phyloP scores from a whole-genome alignment of 1,140 invertebrate genomes.

The Drosophila leontia region DNA sequence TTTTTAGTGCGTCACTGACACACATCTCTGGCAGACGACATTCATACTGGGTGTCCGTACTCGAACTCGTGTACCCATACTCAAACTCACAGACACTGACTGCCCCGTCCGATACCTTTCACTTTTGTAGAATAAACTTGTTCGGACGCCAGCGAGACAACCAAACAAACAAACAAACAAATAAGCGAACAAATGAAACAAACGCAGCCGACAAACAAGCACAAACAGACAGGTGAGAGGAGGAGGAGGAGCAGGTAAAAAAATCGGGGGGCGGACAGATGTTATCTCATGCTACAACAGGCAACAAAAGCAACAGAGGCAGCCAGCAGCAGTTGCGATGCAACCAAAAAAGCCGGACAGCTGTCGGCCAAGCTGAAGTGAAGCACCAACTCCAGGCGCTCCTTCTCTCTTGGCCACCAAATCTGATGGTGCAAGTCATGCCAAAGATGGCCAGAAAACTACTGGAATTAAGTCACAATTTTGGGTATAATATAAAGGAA shows the following conservation, averaged over 20 bases:
- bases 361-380: conserved; percentile 55
- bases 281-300: conserved; percentile 70
- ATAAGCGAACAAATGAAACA: conserved; percentile 34
- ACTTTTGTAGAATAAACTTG: conserved; percentile 82
- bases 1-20: conserved; percentile 79
- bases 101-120: conserved; percentile 63
- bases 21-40: conserved; percentile 52
- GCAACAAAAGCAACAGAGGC: conserved; percentile 34
- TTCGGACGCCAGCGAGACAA: conserved; percentile 46
- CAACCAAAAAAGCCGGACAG: conserved; percentile 64
- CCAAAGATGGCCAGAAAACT: conserved; percentile 28
- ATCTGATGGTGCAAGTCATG: conserved; percentile 54
- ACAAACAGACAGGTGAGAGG: conserved; percentile 23
- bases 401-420: not conserved
- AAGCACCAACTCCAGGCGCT: conserved; percentile 15
- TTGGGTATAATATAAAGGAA: not conserved
- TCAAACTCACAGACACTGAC: conserved; percentile 3
- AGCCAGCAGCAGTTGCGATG: conserved; percentile 25
- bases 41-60: conserved; percentile 14
- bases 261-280: conserved; percentile 46
- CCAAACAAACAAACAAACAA: conserved; percentile 34
- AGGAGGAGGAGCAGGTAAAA: not conserved
- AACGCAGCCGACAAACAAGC: conserved; percentile 41
- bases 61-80: not conserved
- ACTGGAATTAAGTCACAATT: conserved; percentile 6